Evolutionary conservation across 2,113 vertebrate species (phyloP), one percentile per base, ranked within the genome.

Genomic region (Eupsittula cactorum): DNA sequence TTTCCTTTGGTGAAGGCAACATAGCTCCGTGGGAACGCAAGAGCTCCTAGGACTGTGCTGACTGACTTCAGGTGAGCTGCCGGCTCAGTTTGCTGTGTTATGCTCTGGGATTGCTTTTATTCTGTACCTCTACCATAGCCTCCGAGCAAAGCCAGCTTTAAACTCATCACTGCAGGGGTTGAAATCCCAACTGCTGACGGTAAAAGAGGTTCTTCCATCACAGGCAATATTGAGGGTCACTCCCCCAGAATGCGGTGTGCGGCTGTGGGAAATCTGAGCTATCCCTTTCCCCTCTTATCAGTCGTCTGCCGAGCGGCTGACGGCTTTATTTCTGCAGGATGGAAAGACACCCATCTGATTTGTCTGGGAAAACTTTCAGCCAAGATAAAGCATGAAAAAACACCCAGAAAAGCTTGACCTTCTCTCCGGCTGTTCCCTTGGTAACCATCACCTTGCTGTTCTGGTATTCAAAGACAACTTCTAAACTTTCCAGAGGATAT

Each of bases 341-440:
- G 88, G 85, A 91, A 91, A 90, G 94, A 96, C 86, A 88, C 87
- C 37, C 29, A 49, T 96, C 91, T 97, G 91, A 94, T 74, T 92
- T 86, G 92, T 95, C 96, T 93, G 85, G 88, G 95, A 97, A 97
- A 97, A 97, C 93, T 86, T 64, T 92, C 93, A 94, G 93, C 93
- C 84, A 94, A 97, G 94, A 94, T 93, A 97, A 98, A 98, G 95
- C 95, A 97, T 74, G 90, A 98, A 96, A 95, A 92, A 95, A 21
- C 67, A 79, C 93, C 82, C 75, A 60, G 96, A 94, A 96, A 94
- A 95, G 67, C 69, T 87, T 94, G 95, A 97, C 95, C 96, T 97
- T 97, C 94, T 94, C 53, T 68, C 3, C 0, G 97, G 96, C 95
- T 76, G 97, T 98, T 98, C 97, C 98, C 98, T 98, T 98, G 98